Percentiles rank a stretch among this genome's conserved stretches.
Evolutionary conservation across 2,113 vertebrate species (phyloP).

Genomic region (Catharus minimus): DNA sequence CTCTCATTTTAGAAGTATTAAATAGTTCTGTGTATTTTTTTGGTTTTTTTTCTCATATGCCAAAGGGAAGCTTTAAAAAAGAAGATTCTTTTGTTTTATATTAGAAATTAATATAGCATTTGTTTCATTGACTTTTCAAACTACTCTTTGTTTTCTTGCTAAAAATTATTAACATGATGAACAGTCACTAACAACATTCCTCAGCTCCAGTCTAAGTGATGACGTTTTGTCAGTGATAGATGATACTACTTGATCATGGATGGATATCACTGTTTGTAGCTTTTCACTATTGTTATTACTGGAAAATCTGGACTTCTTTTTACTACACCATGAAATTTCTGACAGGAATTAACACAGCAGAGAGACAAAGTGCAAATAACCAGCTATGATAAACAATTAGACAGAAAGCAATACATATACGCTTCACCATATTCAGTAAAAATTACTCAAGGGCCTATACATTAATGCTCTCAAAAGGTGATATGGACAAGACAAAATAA

Average conservation of each 20-base stretch:
- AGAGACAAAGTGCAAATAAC: not conserved
- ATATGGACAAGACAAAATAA: not conserved
- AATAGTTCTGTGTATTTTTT: not conserved
- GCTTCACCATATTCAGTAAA: not conserved
- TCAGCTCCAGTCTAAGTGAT: slow-evolving; percentile 3
- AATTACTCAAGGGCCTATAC: not conserved
- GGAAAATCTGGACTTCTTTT: not conserved
- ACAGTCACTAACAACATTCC: not conserved
- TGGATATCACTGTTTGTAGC: slow-evolving; percentile 14
- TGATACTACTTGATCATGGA: slow-evolving; percentile 19
- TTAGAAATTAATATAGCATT: not conserved
- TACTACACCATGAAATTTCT: not conserved
- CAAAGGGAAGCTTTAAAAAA: not conserved
- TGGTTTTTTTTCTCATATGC: not conserved
- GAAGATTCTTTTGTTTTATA: not conserved
- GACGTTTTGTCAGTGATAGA: slow-evolving; percentile 17
- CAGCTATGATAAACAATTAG: not conserved
- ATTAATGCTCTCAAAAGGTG: not conserved
- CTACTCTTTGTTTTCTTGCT: not conserved
- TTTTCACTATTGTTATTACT: slow-evolving; percentile 23
- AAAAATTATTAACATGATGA: slow-evolving; percentile 4
- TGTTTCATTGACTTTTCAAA: not conserved
- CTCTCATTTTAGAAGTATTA: not conserved
- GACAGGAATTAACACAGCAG: not conserved
- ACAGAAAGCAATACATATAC: not conserved